Conservation (phyloP, 1,140 invertebrate genomes). For the Amphibalanus amphitrite region DNA sequence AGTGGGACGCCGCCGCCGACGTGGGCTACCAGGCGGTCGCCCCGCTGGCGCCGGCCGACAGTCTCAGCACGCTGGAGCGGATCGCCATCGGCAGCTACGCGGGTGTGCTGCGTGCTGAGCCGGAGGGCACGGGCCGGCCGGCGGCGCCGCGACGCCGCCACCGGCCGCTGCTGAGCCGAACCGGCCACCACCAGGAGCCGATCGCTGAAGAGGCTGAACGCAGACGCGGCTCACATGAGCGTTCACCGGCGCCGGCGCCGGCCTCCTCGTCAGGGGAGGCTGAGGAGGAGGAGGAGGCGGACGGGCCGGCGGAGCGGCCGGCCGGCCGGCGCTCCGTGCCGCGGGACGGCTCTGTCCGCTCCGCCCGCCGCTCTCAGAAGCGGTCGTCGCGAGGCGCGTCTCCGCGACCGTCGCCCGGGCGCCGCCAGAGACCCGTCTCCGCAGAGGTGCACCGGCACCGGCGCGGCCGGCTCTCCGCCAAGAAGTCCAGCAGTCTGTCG, state of each 20-base stretch:
- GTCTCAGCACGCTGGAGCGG: constrained; percentile 26
- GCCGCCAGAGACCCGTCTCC: background rate
- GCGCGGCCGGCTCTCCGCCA: background rate
- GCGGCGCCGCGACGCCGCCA: background rate
- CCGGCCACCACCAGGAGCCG: background rate
- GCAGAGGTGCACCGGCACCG: background rate
- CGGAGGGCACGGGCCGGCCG: constrained; percentile 12
- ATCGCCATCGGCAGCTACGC: constrained; percentile 17
- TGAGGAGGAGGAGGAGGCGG: too few relatives aligned
- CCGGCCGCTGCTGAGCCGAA: background rate
- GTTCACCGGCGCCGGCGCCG: background rate
- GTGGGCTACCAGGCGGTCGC: constrained; percentile 51
- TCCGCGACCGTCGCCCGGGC: background rate
- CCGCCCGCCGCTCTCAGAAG: background rate
- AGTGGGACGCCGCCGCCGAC: constrained; percentile 59
- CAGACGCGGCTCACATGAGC: background rate
- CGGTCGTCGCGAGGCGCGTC: background rate
- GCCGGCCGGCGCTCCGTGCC: too few relatives aligned
- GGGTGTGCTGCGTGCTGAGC: constrained; percentile 14
- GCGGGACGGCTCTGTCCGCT: background rate
- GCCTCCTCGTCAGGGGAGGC: too few relatives aligned
- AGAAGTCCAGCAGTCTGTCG: background rate
- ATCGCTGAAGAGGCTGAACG: background rate
- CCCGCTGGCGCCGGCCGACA: constrained; percentile 57
- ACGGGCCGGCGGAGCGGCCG: background rate